Base-by-base conservation (phyloP, 2,797 vertebrate genomes). In the Aldrovandia affinis region DNA sequence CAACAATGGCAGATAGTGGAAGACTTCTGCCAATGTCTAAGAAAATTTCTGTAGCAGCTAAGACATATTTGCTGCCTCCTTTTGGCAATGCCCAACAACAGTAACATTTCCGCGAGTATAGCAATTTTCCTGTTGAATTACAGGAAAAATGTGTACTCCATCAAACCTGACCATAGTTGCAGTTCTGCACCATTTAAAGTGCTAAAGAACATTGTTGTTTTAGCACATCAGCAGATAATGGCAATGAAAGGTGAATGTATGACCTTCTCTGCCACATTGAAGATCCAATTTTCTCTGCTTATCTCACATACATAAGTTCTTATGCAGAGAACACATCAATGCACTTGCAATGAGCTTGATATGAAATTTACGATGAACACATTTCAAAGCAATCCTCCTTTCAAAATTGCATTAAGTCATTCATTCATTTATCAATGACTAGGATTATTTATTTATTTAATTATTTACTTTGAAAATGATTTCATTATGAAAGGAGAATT, bases 61-160 rank as follows among this genome's bases (percentile, higher is more conserved):
- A 22, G 52, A 59, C 78, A 25, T 15, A 15, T 59, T 50, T 81
- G 39, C 65, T 83, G 44, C 25, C 55, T 36, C 30, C 36, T 36
- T 2, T 54, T 59, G 61, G 63, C 78, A 55, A 70, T 84, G 78
- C 80, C 79, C 33, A 84, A 80, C 30, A 70, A 70, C 12, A 30
- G 14, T 75, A 25, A 75, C 18, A 4, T 55, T 70, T 73, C 52
- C 73, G 28, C 50, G 28, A 20, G 42, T 54, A 42, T 55, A 50
- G 28, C 55, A 80, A 10, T 39, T 75, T 52, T 83, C 12, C 63
- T 63, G 36, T 63, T 63, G n/a, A 44, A 63, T 81, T 81, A 81
- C 57, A 63, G n/a, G 57, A 39, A 36, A 25, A 9, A 20, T n/a
- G 59, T 36, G 39, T 47, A 44, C 59, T 47, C 33, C 4, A 63